phyloP scores from a whole-genome alignment of 30 jellyfish, hydroid and myxozoan species.

The Thelohanellus kitauei region DNA sequence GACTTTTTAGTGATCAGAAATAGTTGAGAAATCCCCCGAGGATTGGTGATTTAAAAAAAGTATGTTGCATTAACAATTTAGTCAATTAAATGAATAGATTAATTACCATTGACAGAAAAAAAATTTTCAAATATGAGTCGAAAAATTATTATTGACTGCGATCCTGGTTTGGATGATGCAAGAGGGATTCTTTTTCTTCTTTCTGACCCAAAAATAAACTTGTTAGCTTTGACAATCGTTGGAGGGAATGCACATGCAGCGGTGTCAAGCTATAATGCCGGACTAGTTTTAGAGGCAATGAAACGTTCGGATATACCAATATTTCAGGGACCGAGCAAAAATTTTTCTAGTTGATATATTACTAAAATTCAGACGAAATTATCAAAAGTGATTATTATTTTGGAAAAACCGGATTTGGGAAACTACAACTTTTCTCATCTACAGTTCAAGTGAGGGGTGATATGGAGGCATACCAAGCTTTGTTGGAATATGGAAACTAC shows the following conservation, averaged over 20 bases:
- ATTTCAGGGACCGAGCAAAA: too few relatives aligned
- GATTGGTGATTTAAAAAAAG: too few relatives aligned
- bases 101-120: too few relatives aligned
- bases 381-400: neutral
- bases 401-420: neutral
- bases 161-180: constrained; percentile 86
- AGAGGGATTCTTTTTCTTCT: constrained; percentile 33
- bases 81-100: too few relatives aligned
- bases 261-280: too few relatives aligned
- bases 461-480: neutral
- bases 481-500: neutral
- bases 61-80: too few relatives aligned
- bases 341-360: too few relatives aligned
- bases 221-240: constrained; percentile 30
- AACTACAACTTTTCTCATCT: neutral
- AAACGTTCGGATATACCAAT: too few relatives aligned
- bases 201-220: constrained; percentile 21
- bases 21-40: too few relatives aligned
- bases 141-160: constrained; percentile 45
- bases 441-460: neutral
- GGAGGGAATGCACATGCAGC: constrained; percentile 31
- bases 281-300: too few relatives aligned
- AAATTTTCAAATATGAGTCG: too few relatives aligned
- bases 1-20: too few relatives aligned
- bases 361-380: neutral